A percentile compares a stretch with the other conserved stretches of the same genome.
These are phyloP conservation scores for Carpatolechia fugitivella DNA, from an alignment of 2,888 invertebrate species.

Conservation along the genomic window DNA sequence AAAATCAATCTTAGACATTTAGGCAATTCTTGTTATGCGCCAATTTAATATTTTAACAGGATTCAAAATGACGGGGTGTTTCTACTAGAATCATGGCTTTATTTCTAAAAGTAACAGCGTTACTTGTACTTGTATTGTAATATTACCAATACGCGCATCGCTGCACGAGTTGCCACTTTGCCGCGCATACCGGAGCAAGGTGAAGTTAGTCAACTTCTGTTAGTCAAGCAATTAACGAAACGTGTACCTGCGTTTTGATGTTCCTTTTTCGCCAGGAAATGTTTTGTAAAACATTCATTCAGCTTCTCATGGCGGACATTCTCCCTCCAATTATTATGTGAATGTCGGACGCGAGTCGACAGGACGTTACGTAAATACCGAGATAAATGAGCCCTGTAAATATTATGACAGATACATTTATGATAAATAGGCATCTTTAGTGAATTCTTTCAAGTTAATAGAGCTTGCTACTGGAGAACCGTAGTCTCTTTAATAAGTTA, in stretches of 20 bases:
- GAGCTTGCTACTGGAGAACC: background rate
- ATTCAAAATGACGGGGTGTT: too few relatives aligned
- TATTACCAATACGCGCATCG: conserved; percentile 18
- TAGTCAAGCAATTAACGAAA: conserved; percentile 42
- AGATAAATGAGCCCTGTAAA: conserved; percentile 1
- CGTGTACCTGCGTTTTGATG: background rate
- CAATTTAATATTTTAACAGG: too few relatives aligned
- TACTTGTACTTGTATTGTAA: conserved; percentile 20
- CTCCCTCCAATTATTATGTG: background rate
- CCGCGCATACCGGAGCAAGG: conserved; percentile 34
- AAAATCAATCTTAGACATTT: too few relatives aligned
- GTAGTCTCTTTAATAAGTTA: too few relatives aligned
- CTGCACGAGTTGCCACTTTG: conserved; percentile 24
- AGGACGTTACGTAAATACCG: conserved; percentile 4
- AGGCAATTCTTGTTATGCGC: too few relatives aligned
- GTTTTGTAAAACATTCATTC: conserved; percentile 1
- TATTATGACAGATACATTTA: conserved; percentile 9
- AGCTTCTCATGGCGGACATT: background rate
- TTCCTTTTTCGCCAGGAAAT: conserved; percentile 4
- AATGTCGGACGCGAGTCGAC: background rate
- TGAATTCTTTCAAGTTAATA: conserved; percentile 1
- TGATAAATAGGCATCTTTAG: conserved; percentile 3
- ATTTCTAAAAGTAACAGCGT: too few relatives aligned
- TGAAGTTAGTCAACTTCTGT: conserved; percentile 38
- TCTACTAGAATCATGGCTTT: too few relatives aligned